Base-by-base conservation (phyloP, 2,888 invertebrate species). In the Tribolium freemani region DNA sequence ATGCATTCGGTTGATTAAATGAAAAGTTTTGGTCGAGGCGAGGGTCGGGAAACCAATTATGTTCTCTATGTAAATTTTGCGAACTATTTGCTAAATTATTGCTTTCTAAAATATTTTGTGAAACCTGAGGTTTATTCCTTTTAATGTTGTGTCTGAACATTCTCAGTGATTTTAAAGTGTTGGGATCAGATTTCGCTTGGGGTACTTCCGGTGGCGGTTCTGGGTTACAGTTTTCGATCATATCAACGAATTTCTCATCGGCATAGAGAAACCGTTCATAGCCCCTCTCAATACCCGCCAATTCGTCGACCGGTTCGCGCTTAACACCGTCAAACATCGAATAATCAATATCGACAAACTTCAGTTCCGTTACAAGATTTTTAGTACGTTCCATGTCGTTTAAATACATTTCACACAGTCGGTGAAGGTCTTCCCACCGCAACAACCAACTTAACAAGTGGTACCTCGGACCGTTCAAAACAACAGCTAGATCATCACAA, bases 291-390 rank as follows among this genome's bases (percentile, higher is more conserved):
- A 85, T 85, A 16, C 84, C 85, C 1, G 83, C 80, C 50, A 79
- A 74, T 63, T 84, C 84, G 66, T 85, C 84, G 13, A 83, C 80
- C 0, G 92, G 92, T 84, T 92, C 88, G 56, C 92, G 90, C 77
- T 90, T 90, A 67, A 85, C 82, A 56, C 81, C 80, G 61, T 81
- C 79, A 82, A 91, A 93, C 75, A 90, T 89, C 11, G 89, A 89
- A 66, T 91, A 93, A 84, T 93, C 93, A 38, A 94, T 89, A 80
- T 93, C 92, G 1, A 94, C 87, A 83, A 91, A 93, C 82, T 93
- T 92, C n/a, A 94, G 87, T 82, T 93, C 93, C 0, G 91, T 93
- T 46, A 91, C 91, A 11, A 91, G 87, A 50, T 91, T 91, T 48
- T 91, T 89, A 13, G 92, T 92, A 60, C 91, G 90, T 71, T 88